These are phyloP conservation scores for Carassius carassius DNA, from an alignment of 2,113 vertebrate species.

Conservation along the genomic window DNA sequence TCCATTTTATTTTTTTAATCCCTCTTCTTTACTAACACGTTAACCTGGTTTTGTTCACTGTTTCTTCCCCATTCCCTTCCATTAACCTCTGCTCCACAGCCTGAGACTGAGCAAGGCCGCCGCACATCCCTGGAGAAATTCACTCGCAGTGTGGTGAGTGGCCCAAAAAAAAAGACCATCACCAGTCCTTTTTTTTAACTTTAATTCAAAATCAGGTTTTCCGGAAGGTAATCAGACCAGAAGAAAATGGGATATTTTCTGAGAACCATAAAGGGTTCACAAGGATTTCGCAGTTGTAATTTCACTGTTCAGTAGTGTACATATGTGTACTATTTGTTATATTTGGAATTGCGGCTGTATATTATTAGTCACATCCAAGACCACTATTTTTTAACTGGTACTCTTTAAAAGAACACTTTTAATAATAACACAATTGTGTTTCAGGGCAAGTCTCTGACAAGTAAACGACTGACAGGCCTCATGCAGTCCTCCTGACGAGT, in stretches of 20 bases:
- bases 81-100: slow-evolving; percentile 75
- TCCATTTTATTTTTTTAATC: no score
- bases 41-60: neutral
- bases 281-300: no score
- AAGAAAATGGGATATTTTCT: no score
- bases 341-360: neutral
- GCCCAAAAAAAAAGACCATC: neutral
- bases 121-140: slow-evolving; percentile 99
- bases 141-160: slow-evolving; percentile 97
- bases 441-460: slow-evolving; percentile 95
- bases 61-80: slow-evolving; percentile 46
- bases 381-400: neutral
- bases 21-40: neutral
- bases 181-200: neutral
- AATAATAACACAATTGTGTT: slow-evolving; percentile 39
- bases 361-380: neutral
- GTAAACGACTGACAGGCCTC: slow-evolving; percentile 96
- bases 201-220: neutral
- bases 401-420: neutral
- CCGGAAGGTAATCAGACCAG: neutral
- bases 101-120: slow-evolving; percentile 94
- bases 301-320: no score
- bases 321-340: no score
- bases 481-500: slow-evolving; percentile 96
- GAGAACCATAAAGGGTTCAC: no score